Base-by-base conservation (phyloP, 2,113 vertebrate genomes). In the Oryzias melastigma region DNA sequence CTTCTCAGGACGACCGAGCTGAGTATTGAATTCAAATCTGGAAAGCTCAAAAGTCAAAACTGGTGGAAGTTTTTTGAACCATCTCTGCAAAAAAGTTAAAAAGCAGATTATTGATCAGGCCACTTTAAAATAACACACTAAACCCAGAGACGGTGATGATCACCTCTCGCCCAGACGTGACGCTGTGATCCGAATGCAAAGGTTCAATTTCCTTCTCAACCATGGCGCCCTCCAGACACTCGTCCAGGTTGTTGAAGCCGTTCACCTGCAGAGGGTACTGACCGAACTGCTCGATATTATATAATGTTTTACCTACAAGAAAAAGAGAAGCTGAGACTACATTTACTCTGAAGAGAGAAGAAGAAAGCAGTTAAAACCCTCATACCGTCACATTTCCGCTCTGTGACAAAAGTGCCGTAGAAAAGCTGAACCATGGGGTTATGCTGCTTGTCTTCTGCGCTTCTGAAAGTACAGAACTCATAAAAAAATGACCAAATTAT, bases 341-440 rank as follows among this genome's bases (percentile, higher is more conserved):
- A 17, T 17, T 42, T 14, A 53, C 3, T 29, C 25, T 14, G 44
- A 60, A 29, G 47, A 10, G 0, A 14, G 3, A 2, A 19, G 5
- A 62, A 44, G 57, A 49, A 7, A 0, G 1, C 4, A 0, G 0
- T 7, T 0, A 7, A 4, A 27, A 13, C 61, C 43, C 29, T 55
- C 55, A 3, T 69, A 98, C 97, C 97, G 67, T 97, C 93, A 2
- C 93, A 93, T 83, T 91, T 86, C 44, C 97, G 94, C 82, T 98
- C 95, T 0, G 94, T 95, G 66, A 98, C 89, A 83, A 95, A 98
- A 56, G 95, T 98, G 15, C 97, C 97, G 0, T 98, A 98, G 87
- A 98, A 99, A 5, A 99, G 94, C 71, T 95, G 95, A 10, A 99
- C 96, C 97, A 99, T 98, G 18, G 97, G 97, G 78, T 98, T 99